Evolutionary conservation across 2,888 invertebrate species (phyloP).

Genomic region (Temnothorax unifasciatus): DNA sequence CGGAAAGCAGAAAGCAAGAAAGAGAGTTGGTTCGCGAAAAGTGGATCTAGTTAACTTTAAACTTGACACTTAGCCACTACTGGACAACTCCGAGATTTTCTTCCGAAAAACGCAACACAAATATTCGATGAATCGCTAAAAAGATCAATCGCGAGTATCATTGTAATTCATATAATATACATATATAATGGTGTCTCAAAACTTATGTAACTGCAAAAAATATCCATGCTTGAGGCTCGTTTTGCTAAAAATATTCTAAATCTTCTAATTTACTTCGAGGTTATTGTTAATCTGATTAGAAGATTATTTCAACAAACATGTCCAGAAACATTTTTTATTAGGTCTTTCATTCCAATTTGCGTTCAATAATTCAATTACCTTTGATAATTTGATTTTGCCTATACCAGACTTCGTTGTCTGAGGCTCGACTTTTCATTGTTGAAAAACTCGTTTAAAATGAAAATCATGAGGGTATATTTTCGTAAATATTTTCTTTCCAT

Average conservation of each 20-base stretch:
- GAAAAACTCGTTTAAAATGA: background rate
- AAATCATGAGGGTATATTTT: background rate
- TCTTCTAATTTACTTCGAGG: background rate
- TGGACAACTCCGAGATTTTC: constrained; percentile 34
- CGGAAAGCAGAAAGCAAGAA: background rate
- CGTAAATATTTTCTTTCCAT: constrained; percentile 47
- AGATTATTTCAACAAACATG: background rate
- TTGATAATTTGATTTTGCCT: background rate
- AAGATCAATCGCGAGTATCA: background rate
- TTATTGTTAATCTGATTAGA: background rate
- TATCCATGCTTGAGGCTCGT: background rate
- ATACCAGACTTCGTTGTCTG: background rate
- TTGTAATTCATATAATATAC: background rate
- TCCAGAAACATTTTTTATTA: background rate
- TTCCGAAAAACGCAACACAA: background rate
- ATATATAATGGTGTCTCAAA: background rate
- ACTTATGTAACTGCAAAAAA: background rate
- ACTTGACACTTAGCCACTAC: constrained; percentile 44
- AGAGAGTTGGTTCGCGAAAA: background rate
- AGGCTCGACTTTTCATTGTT: background rate
- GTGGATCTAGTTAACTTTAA: constrained; percentile 46
- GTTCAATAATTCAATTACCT: background rate
- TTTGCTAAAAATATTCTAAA: constrained; percentile 3
- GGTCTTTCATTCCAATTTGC: background rate
- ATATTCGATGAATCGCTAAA: background rate